These are phyloP conservation scores for Arctopsyche grandis DNA, from an alignment of 1,140 invertebrate genomes.

Conservation along the genomic window DNA sequence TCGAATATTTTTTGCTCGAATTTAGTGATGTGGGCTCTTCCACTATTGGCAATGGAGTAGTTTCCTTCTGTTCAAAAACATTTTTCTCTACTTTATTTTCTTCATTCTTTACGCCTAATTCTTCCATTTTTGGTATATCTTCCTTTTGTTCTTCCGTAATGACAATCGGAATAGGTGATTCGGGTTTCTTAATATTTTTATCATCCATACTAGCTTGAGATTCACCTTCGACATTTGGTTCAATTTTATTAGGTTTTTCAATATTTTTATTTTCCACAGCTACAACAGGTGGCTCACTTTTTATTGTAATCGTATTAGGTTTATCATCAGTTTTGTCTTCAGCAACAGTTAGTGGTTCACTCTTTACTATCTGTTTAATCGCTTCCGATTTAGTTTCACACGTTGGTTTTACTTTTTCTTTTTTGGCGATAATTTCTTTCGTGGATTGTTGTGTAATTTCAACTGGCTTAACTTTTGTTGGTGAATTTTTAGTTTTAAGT, in stretches of 20 bases:
- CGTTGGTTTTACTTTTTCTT: slow-evolving; percentile 50
- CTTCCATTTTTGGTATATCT: neutral
- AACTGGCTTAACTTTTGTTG: too few species aligned
- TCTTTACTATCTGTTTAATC: neutral
- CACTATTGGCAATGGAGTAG: neutral
- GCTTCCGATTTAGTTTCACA: neutral
- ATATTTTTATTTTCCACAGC: neutral
- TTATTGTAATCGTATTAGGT: neutral
- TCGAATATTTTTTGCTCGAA: neutral
- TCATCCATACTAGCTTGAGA: too few species aligned
- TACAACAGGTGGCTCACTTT: too few species aligned
- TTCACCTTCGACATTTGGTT: too few species aligned
- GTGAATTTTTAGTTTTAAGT: too few species aligned
- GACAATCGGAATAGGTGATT: slow-evolving; percentile 38
- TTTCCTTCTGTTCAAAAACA: neutral
- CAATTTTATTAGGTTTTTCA: too few species aligned
- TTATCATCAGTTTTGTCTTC: neutral
- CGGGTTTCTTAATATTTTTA: neutral
- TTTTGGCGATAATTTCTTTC: slow-evolving; percentile 49
- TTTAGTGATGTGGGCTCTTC: neutral
- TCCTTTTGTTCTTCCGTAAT: slow-evolving; percentile 21
- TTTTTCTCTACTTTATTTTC: neutral
- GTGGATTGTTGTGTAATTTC: too few species aligned
- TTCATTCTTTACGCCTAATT: slow-evolving; percentile 1
- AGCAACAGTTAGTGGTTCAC: neutral